Conservation (phyloP, 2,888 invertebrate species). For the Lydus trimaculatus region DNA sequence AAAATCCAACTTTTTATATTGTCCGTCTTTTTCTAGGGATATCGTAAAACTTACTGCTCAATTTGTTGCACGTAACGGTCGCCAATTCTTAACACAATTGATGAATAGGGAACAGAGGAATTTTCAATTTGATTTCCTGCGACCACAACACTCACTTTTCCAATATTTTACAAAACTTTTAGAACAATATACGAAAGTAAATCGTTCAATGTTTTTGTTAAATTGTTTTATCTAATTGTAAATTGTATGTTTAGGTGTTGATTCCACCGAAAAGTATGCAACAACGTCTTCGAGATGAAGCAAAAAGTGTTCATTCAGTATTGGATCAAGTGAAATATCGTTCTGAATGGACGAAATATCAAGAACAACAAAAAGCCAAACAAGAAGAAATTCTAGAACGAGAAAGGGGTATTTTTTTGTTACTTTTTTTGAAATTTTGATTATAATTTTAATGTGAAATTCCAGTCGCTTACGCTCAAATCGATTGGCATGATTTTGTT, state of each 20-base stretch:
- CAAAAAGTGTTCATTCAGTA: conserved; percentile 70
- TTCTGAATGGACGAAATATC: conserved; percentile 96
- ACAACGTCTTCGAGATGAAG: conserved; percentile 79
- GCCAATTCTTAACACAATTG: conserved; percentile 95
- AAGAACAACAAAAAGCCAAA: conserved; percentile 89
- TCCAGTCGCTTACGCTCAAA: conserved; percentile 89
- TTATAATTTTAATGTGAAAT: no score
- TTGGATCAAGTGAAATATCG: conserved; percentile 93
- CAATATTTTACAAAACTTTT: conserved; percentile 97
- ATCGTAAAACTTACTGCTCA: conserved; percentile 98
- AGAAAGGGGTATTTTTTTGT: conserved; percentile 67
- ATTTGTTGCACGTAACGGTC: conserved; percentile 98
- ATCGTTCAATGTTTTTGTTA: not conserved
- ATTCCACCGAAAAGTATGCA: conserved; percentile 94
- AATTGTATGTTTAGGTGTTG: conserved; percentile 66
- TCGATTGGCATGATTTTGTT: conserved; percentile 99
- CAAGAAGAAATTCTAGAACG: conserved; percentile 96
- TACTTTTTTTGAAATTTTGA: no score
- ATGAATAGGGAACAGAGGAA: conserved; percentile 99
- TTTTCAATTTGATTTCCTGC: conserved; percentile 97
- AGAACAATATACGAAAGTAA: conserved; percentile 96
- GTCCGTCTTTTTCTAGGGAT: conserved; percentile 73
- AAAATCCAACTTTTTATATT: conserved; percentile 3
- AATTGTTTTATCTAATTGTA: conserved; percentile 12
- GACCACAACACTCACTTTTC: conserved; percentile 98